Evolutionary conservation across 2,888 invertebrate genomes (phyloP), one percentile per base, ranked within the genome.

Genomic region (Hylaea fasciaria): DNA sequence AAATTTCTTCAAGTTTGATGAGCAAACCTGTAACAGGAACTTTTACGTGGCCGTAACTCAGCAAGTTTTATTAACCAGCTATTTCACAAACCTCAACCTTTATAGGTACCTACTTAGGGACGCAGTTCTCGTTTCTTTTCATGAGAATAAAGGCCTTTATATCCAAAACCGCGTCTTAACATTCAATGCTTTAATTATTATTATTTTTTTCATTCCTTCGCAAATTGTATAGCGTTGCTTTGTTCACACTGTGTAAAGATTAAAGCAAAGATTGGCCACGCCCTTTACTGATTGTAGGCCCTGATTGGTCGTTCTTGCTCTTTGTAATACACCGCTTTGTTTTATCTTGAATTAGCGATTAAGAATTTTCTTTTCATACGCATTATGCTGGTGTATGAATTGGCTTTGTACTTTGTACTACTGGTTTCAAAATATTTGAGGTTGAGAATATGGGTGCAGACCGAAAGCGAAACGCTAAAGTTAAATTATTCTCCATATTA

Each of bases 241-340:
- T 87, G 84, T 85, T 83, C 78, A 74, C 76, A 71, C 73, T 74
- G 77, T 81, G 81, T 80, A 73, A 81, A 83, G 79, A 81, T 85
- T 82, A 81, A 76, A 82, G 79, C 78, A 76, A 68, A 81, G 74
- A 82, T 82, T 78, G 76, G 83, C 88, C 83, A 82, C 91, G 91
- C 91, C 91, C 84, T 76, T 67, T 65, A 69, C 69, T 78, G 78
- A 79, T 80, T 80, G 76, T 72, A 70, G 67, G 70, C 77, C 67
- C 74, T 80, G 89, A 91, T 91, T 91, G 91, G 91, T 80, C 72
- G 77, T 66, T 66, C 77, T 71, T 68, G 73, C 68, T 80, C 87
- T 89, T 88, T 88, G 87, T 89, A 83, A 74, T 62, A 48, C 75
- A 77, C 84, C 83, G 82, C 83, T 83, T 85, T 86, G 83, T 86